phyloP scores from a whole-genome alignment of 2,888 invertebrate species.

The Eilema caniola region DNA sequence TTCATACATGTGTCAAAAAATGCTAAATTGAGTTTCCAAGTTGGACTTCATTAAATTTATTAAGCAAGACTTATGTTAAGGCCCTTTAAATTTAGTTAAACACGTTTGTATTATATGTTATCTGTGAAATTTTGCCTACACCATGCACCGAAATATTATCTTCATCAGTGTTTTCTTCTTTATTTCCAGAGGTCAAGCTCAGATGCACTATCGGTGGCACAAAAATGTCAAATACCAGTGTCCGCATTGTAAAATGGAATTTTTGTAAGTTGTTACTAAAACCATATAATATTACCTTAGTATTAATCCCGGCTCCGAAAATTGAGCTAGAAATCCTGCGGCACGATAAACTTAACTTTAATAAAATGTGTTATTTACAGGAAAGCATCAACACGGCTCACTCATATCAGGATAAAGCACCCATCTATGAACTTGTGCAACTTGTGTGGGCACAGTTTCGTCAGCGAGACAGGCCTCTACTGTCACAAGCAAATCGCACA shows the following conservation, averaged over 20 bases:
- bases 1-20: too few species aligned
- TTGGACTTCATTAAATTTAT: too few species aligned
- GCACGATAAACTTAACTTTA: too few species aligned
- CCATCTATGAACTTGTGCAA: conserved; percentile 74
- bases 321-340: too few species aligned
- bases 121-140: too few species aligned
- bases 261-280: conserved; percentile 43
- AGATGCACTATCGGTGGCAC: conserved; percentile 77
- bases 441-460: conserved; percentile 78
- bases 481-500: conserved; percentile 73
- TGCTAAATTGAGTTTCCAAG: too few species aligned
- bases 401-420: conserved; percentile 72
- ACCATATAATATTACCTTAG: too few species aligned
- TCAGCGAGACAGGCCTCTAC: conserved; percentile 72
- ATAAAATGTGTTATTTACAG: conserved; percentile 59
- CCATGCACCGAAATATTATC: not conserved
- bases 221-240: conserved; percentile 79
- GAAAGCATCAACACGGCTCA: conserved; percentile 75
- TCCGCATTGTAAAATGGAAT: conserved; percentile 75
- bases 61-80: too few species aligned
- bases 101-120: too few species aligned
- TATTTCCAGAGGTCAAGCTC: conserved; percentile 72
- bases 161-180: not conserved
- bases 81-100: too few species aligned
- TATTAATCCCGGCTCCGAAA: too few species aligned